Evolutionary conservation across 2,888 invertebrate genomes (phyloP), one percentile per base, ranked within the genome.

Genomic region (Phortica okadai): DNA sequence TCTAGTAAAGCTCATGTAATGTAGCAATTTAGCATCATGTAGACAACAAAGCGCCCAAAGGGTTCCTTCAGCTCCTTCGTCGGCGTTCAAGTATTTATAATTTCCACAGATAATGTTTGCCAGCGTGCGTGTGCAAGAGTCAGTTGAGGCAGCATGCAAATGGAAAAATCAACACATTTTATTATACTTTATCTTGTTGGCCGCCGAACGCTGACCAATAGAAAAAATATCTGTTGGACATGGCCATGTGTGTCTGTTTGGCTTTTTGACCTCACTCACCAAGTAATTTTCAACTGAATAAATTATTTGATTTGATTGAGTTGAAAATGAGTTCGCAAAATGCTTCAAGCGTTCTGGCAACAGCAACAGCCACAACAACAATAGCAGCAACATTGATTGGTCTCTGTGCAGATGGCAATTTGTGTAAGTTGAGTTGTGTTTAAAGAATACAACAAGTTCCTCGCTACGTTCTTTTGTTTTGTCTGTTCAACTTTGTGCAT

Each of bases 231-330:
- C 7, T 59, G 16, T 50, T 33, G 33, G 33, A 33, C 1, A 4
- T 33, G 33, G 33, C 33, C 33, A 33, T 33, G 50, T 11, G 10
- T 50, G 50, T 2, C 62, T 8, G 62, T 62, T 66, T 77, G 73
- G n/a, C 33, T n/a, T 33, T 33, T 73, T 85, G 83, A 89, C 87
- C 89, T 87, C 82, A 84, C 80, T 81, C 76, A 87, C 82, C 85
- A 87, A 82, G 82, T 88, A 80, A 82, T 81, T 89, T 86, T 80
- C 80, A 80, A 74, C 82, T 75, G 82, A 85, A 90, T 90, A 89
- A 89, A 87, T 88, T 90, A 90, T 89, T 88, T 89, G 83, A 87
- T 89, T 89, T 90, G 90, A 90, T 90, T 90, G 89, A 88, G 89
- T 87, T 86, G 86, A 85, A 89, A 89, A 89, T 87, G 87, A 89